Percentiles rank a stretch among this genome's conserved stretches.
These are phyloP conservation scores for Isotomurus palustris DNA, from an alignment of 2,888 invertebrate species.

Conservation along the genomic window DNA sequence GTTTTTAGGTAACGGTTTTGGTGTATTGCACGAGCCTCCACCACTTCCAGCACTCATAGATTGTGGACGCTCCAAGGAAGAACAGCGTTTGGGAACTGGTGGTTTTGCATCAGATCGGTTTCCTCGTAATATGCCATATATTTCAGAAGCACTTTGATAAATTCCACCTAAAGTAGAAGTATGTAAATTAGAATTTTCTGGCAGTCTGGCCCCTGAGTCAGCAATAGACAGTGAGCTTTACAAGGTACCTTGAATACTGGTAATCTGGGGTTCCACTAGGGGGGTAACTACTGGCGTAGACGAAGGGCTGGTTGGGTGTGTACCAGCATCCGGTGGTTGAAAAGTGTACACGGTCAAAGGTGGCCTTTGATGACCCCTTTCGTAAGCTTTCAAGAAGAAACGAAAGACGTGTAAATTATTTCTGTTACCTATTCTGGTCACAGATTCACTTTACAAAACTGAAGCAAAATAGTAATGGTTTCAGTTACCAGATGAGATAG, in stretches of 20 bases:
- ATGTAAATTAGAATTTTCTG: neutral
- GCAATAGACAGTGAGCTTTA: neutral
- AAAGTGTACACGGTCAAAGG: constrained; percentile 83
- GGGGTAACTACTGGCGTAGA: constrained; percentile 36
- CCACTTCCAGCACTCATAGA: constrained; percentile 26
- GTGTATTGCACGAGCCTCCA: constrained; percentile 20
- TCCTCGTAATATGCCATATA: constrained; percentile 41
- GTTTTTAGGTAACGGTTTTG: constrained; percentile 33
- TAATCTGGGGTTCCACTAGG: constrained; percentile 48
- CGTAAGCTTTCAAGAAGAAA: constrained; percentile 62
- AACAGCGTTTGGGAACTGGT: constrained; percentile 74
- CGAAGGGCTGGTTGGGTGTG: constrained; percentile 53
- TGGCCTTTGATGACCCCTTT: constrained; percentile 76
- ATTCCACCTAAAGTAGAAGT: constrained; percentile 22
- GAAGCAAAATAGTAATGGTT: neutral
- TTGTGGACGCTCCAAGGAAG: constrained; percentile 74
- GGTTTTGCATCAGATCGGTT: constrained; percentile 55
- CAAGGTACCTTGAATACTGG: constrained; percentile 23
- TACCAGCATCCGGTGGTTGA: constrained; percentile 60
- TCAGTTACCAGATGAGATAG: constrained; percentile 72
- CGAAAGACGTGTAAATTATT: neutral
- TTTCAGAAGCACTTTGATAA: constrained; percentile 45
- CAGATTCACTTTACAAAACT: no score
- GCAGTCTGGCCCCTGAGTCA: neutral
- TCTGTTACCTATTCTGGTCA: no score